These are phyloP conservation scores for Dromaius novaehollandiae DNA, from an alignment of 2,113 vertebrate genomes.

Conservation along the genomic window DNA sequence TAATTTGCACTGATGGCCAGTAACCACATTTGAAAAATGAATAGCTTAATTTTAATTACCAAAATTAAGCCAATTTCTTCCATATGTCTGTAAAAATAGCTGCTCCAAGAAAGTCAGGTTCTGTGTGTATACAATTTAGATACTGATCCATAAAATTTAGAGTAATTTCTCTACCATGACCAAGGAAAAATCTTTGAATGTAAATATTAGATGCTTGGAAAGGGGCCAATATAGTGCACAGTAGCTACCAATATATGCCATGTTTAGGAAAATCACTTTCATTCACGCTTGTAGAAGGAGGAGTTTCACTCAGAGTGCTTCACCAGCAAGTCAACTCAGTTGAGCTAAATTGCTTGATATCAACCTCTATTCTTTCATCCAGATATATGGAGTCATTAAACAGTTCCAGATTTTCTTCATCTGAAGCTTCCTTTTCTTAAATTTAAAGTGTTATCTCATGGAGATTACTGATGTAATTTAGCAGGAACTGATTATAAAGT, in stretches of 20 bases:
- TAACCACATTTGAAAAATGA: conserved; percentile 66
- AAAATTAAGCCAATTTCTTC: conserved; percentile 67
- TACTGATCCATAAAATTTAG: conserved; percentile 35
- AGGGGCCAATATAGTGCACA: neutral
- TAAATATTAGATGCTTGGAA: neutral
- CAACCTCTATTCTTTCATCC: neutral
- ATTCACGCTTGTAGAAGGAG: neutral
- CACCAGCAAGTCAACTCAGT: neutral
- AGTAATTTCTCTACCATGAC: conserved; percentile 49
- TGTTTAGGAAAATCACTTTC: neutral
- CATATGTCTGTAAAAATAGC: conserved; percentile 58
- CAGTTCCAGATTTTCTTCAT: neutral
- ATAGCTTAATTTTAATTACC: conserved; percentile 43
- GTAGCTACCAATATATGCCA: neutral
- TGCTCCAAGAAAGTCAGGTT: conserved; percentile 48
- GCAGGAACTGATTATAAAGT: neutral
- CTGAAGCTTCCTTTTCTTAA: neutral
- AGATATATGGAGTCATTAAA: neutral
- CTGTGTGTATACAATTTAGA: conserved; percentile 29
- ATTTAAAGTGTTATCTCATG: neutral
- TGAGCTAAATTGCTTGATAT: neutral
- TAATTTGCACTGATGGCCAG: conserved; percentile 58
- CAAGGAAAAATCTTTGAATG: conserved; percentile 7
- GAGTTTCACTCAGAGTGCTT: neutral
- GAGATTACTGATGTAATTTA: neutral